Base-by-base conservation (phyloP, 2,113 vertebrate species). In the Catharus bicknelli region DNA sequence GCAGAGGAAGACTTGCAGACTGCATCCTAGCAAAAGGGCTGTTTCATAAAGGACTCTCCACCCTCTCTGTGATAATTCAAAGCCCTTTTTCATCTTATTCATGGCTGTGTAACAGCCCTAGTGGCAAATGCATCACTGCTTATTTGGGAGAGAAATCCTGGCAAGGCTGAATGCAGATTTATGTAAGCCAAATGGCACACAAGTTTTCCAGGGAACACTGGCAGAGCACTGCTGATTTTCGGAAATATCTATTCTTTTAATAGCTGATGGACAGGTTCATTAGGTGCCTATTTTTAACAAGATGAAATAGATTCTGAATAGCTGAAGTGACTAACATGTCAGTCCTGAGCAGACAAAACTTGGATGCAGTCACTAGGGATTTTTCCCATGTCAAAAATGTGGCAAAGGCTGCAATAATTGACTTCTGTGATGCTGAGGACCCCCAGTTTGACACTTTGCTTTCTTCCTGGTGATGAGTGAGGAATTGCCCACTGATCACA, bases 171-270 rank as follows among this genome's bases (percentile, higher is more conserved):
- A 50, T 10, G 67, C 38, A 83, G 42, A 86, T 84, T 69, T 82
- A 89, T 27, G 30, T 51, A 57, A 83, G 53, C 84, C 73, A 94
- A 88, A 91, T 57, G n/a, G 90, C 78, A 53, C 16, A 67, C 0
- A 3, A 75, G 40, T 84, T 86, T 95, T 94, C 87, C 88, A 86
- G 73, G 86, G 67, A 89, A 40, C 53, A 51, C 66, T 92, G 93
- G 82, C 87, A 94, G 58, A 87, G 38, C 16, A 68, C 7, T 40
- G 32, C 27, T 64, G 57, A 61, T 86, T 93, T 94, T 89, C 66
- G 17, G 58, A 95, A 88, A 78, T 93, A 75, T n/a, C 69, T 82
- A 8, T 81, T 93, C 69, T 82, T 92, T 92, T 93, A 93, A 94
- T 82, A 94, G 90, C 16, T 18, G 10, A 83, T 30, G 38, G 73